A percentile compares a stretch with the other conserved stretches of the same genome.
Conservation (phyloP, 2,888 invertebrate genomes). For the Plusia festucae region DNA sequence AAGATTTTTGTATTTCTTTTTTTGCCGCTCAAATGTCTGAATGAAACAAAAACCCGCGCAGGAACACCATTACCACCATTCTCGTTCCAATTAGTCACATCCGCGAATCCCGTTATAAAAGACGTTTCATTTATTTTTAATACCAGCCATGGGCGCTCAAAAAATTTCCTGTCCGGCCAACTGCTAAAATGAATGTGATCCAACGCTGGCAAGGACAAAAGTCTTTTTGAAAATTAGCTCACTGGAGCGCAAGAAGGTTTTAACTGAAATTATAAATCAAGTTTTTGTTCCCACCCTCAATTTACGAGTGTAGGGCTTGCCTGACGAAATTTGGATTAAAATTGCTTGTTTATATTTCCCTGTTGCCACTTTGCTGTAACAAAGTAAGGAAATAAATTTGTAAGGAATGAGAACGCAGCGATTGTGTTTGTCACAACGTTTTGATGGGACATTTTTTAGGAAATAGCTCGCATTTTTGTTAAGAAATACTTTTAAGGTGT, state of each 20-base stretch:
- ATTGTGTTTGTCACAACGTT: slow-evolving; percentile 37
- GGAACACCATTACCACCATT: slow-evolving; percentile 64
- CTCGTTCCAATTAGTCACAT: slow-evolving; percentile 70
- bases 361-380: slow-evolving; percentile 50
- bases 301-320: slow-evolving; percentile 53
- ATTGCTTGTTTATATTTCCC: slow-evolving; percentile 54
- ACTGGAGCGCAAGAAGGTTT: slow-evolving; percentile 66
- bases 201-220: slow-evolving; percentile 65
- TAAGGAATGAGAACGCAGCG: slow-evolving; percentile 37
- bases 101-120: slow-evolving; percentile 65
- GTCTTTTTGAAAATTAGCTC: slow-evolving; percentile 77
- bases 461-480: slow-evolving; percentile 33
- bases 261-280: slow-evolving; percentile 75
- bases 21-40: slow-evolving; percentile 13
- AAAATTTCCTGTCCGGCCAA: slow-evolving; percentile 64
- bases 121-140: slow-evolving; percentile 72
- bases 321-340: slow-evolving; percentile 60
- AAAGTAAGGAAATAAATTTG: slow-evolving; percentile 52
- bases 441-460: slow-evolving; percentile 36
- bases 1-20: slow-evolving; percentile 16
- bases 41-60: slow-evolving; percentile 28
- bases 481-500: slow-evolving; percentile 9
- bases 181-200: slow-evolving; percentile 71
- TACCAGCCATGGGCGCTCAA: slow-evolving; percentile 64
- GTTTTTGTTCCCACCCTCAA: slow-evolving; percentile 67